These are phyloP conservation scores for Nasonovia ribisnigri DNA, from an alignment of 2,888 invertebrate genomes.

Conservation along the genomic window DNA sequence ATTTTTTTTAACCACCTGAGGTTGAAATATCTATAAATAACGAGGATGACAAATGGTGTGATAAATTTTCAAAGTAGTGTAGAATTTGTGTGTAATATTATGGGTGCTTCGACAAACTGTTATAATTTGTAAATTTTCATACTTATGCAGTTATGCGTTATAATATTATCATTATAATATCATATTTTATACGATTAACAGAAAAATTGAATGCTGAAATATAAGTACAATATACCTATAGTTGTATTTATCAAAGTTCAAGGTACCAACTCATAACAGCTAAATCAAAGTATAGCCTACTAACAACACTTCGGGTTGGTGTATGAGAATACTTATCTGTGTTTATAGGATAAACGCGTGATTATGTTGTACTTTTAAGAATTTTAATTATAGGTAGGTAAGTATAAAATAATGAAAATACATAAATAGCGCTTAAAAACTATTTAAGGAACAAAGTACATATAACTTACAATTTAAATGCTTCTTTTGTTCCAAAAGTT, in stretches of 20 bases:
- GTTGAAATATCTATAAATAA: not conserved
- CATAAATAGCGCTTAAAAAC: not conserved
- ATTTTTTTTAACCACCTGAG: not conserved
- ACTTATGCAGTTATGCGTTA: not conserved
- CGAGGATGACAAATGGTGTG: not conserved
- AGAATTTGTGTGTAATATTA: not conserved
- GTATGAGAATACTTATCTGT: not conserved
- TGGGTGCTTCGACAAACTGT: not conserved
- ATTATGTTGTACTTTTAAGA: not conserved
- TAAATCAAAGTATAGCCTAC: not conserved
- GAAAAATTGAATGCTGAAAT: not conserved
- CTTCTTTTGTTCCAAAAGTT: not conserved
- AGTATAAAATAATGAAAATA: constrained; percentile 2
- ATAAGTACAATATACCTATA: not conserved
- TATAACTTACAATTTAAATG: not conserved
- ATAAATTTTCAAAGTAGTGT: not conserved
- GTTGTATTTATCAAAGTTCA: not conserved
- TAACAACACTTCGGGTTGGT: not conserved
- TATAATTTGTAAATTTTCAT: not conserved
- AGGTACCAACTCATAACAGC: not conserved
- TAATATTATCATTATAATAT: not conserved
- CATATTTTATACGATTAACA: not conserved
- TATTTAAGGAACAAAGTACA: not conserved
- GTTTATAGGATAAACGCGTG: not conserved
- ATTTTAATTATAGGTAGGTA: not conserved